Evolutionary conservation across 2,113 vertebrate species (phyloP).

Genomic region (Maylandia zebra): DNA sequence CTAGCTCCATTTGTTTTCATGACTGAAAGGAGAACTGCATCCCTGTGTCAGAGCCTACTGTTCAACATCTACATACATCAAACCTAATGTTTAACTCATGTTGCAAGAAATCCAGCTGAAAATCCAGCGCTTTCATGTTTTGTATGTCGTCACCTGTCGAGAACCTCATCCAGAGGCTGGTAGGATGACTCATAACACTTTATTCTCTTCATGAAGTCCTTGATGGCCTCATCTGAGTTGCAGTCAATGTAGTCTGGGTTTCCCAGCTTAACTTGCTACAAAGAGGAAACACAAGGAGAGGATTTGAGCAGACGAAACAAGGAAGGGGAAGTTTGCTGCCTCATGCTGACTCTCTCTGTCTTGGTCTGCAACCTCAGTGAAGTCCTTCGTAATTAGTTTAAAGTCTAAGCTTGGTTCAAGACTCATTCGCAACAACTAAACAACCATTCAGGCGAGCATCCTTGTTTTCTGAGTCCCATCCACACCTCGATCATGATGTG

Average conservation of each 20-base stretch:
- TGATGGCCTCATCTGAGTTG: conserved; percentile 86
- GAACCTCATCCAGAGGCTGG: conserved; percentile 84
- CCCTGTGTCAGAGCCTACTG: background rate
- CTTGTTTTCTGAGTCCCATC: background rate
- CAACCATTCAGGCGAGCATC: background rate
- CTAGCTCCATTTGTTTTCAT: background rate
- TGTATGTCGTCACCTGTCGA: conserved; percentile 80
- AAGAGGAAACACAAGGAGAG: background rate
- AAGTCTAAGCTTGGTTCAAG: background rate
- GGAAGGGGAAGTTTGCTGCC: background rate
- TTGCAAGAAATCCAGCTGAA: background rate
- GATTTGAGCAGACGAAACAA: background rate
- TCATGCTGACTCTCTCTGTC: background rate
- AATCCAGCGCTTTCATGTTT: background rate
- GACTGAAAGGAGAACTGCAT: background rate
- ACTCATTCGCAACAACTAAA: background rate
- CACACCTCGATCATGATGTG: background rate
- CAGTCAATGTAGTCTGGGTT: conserved; percentile 93
- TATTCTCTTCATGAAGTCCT: conserved; percentile 97
- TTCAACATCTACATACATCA: background rate
- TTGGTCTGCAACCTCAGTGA: background rate
- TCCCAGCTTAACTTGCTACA: conserved; percentile 92
- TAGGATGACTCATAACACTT: conserved; percentile 93
- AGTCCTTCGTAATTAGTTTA: background rate
- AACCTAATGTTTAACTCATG: background rate